Percentiles rank a stretch among this genome's conserved stretches.
phyloP scores from a whole-genome alignment of 2,113 vertebrate species.

The Isichthys henryi region DNA sequence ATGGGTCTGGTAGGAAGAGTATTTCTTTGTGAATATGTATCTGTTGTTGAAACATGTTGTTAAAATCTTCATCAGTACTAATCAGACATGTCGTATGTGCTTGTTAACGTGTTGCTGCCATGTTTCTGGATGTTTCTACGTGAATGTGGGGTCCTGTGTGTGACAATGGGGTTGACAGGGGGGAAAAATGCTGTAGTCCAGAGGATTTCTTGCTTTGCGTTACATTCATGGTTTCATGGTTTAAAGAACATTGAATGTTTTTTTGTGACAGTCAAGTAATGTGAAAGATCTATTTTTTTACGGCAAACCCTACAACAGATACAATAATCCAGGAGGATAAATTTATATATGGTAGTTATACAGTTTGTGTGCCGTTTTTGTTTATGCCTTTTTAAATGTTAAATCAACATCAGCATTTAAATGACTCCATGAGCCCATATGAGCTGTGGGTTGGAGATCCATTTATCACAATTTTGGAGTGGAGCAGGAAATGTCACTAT shows the following conservation, averaged over 20 bases:
- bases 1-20: conserved; percentile 38
- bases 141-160: neutral
- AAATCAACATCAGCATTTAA: neutral
- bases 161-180: neutral
- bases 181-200: neutral
- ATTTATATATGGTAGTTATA: neutral
- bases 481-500: neutral
- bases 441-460: neutral
- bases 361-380: neutral
- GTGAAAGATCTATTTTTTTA: neutral
- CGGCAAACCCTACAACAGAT: neutral
- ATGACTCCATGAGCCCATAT: neutral
- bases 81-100: neutral
- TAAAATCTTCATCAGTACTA: neutral
- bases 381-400: neutral
- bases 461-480: neutral
- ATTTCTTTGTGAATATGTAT: neutral
- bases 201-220: neutral
- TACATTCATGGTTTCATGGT: neutral
- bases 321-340: neutral
- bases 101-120: neutral
- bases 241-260: neutral
- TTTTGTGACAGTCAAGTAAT: neutral
- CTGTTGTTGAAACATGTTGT: neutral
- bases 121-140: neutral